A percentile compares a stretch with the other conserved stretches of the same genome.
Evolutionary conservation across 1,140 invertebrate species (phyloP).

Genomic region (Apis florea): DNA sequence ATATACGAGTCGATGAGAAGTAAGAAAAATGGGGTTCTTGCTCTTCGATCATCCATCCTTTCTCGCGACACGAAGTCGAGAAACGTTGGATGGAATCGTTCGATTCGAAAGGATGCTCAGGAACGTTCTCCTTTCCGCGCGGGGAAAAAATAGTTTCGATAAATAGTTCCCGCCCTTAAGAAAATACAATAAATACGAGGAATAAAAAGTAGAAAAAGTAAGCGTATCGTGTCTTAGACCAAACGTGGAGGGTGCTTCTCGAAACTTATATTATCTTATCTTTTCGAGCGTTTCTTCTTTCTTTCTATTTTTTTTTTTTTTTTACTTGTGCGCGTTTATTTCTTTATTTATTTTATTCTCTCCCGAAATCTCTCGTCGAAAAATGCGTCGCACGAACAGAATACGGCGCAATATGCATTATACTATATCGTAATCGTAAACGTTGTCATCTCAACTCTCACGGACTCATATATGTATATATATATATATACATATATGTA

Average conservation of each 20-base stretch:
- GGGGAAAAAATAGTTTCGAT: neutral
- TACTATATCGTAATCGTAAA: neutral
- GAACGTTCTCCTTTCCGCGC: neutral
- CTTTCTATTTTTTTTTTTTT: neutral
- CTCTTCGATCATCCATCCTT: neutral
- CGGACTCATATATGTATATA: constrained; percentile 32
- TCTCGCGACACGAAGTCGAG: neutral
- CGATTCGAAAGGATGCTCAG: neutral
- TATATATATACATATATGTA: too few relatives aligned
- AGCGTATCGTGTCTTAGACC: constrained; percentile 28
- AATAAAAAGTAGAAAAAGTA: constrained; percentile 27
- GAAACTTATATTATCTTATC: neutral
- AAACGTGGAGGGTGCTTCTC: neutral
- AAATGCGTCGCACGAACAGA: neutral
- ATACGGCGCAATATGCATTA: neutral
- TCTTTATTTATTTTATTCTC: neutral
- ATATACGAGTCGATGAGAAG: constrained; percentile 52
- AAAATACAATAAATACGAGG: neutral
- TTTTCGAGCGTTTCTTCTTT: neutral
- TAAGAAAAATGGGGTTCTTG: neutral
- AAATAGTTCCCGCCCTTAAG: neutral
- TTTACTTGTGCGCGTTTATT: neutral
- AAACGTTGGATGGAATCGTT: neutral
- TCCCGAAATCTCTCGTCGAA: neutral
- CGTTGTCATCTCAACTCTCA: constrained; percentile 31